Conservation (phyloP, 2,113 vertebrate species). For the Peromyscus polionotus region DNA sequence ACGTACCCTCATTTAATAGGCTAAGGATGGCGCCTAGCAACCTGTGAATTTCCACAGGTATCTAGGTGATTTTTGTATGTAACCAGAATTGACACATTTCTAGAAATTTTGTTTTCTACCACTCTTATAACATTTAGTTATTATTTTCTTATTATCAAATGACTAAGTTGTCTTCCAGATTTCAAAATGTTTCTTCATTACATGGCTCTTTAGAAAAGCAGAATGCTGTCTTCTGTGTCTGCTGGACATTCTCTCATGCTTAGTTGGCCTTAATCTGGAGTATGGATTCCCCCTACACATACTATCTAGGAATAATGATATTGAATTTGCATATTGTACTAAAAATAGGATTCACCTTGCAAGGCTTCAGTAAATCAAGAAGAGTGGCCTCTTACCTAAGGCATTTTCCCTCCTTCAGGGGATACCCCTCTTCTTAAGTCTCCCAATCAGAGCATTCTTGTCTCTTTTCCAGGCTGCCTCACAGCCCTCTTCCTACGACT, state of each 20-base stretch:
- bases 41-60: not conserved
- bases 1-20: not conserved
- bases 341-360: not conserved
- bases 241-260: not conserved
- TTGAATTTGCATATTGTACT: conserved; percentile 41
- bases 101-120: conserved; percentile 17
- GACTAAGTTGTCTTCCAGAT: conserved; percentile 6
- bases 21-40: not conserved
- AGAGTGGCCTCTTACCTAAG: not conserved
- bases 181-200: conserved; percentile 33
- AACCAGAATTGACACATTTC: not conserved
- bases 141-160: conserved; percentile 23
- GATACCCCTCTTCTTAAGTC: not conserved
- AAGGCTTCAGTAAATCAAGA: not conserved
- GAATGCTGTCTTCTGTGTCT: not conserved
- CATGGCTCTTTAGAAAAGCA: conserved; percentile 26
- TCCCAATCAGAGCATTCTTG: not conserved
- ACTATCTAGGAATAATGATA: not conserved
- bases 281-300: not conserved
- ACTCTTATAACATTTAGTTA: conserved; percentile 13
- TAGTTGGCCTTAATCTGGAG: not conserved
- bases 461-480: not conserved
- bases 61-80: not conserved
- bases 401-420: not conserved
- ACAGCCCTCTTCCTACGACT: not conserved